A percentile compares a stretch with the other conserved stretches of the same genome.
These are phyloP conservation scores for Galeopsomyia nigrocyanea DNA, from an alignment of 2,888 invertebrate species.

Conservation along the genomic window DNA sequence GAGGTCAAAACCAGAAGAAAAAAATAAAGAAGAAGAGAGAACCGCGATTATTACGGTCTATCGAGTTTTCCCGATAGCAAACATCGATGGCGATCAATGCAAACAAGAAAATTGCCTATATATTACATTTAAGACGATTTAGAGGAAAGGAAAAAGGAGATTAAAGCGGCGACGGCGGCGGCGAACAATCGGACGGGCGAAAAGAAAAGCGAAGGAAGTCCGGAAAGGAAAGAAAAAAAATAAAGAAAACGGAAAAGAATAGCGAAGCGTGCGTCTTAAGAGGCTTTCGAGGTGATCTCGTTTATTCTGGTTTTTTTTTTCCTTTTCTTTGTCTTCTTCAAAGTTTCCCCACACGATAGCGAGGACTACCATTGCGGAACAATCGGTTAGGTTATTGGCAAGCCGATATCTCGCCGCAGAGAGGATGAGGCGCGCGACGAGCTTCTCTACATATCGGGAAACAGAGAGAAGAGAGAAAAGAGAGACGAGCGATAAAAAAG, in stretches of 20 bases:
- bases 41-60: too few species aligned
- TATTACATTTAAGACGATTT: slow-evolving; percentile 32
- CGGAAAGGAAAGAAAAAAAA: slow-evolving; percentile 1
- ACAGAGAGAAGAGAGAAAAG: slow-evolving; percentile 13
- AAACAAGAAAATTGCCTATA: slow-evolving; percentile 16
- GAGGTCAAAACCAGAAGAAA: too few species aligned
- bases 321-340: not conserved
- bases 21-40: too few species aligned
- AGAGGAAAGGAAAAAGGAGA: slow-evolving; percentile 10
- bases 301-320: slow-evolving; percentile 47
- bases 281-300: slow-evolving; percentile 41
- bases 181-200: slow-evolving; percentile 8
- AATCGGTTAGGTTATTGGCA: slow-evolving; percentile 66
- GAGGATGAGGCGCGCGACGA: slow-evolving; percentile 49
- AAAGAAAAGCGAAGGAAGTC: not conserved
- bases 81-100: slow-evolving; percentile 14
- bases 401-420: slow-evolving; percentile 68
- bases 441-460: not conserved
- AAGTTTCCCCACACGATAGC: not conserved
- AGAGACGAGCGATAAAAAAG: slow-evolving; percentile 1
- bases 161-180: slow-evolving; percentile 8
- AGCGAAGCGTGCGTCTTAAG: slow-evolving; percentile 33
- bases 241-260: slow-evolving; percentile 42
- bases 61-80: slow-evolving; percentile 38
- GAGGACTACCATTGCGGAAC: slow-evolving; percentile 52